phyloP scores from a whole-genome alignment of 1,140 invertebrate genomes.

The Trialeurodes vaporariorum region DNA sequence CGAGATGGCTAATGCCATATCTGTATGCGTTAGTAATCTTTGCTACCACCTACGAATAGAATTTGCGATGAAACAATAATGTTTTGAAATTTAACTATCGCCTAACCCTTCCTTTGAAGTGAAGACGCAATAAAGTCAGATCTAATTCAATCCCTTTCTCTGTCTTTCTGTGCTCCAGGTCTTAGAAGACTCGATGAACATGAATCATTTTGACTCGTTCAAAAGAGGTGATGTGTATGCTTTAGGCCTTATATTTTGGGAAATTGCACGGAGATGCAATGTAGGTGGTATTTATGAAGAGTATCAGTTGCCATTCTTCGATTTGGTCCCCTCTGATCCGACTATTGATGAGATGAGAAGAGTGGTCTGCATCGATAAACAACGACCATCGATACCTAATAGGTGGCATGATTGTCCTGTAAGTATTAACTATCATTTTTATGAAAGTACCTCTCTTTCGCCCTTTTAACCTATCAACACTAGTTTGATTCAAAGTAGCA shows the following conservation, averaged over 20 bases:
- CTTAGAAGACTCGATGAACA: conserved; percentile 47
- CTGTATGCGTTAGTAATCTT: too few relatives aligned
- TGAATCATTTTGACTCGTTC: conserved; percentile 77
- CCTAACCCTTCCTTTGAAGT: too few relatives aligned
- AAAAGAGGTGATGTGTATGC: conserved; percentile 84
- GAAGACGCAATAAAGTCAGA: too few relatives aligned
- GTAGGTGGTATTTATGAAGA: conserved; percentile 66
- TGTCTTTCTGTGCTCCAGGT: conserved; percentile 39
- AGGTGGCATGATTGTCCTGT: conserved; percentile 44
- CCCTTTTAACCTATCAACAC: too few relatives aligned
- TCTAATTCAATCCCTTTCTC: too few relatives aligned
- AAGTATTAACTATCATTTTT: conserved; percentile 12
- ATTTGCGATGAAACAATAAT: too few relatives aligned
- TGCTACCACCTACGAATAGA: too few relatives aligned
- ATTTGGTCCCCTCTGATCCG: conserved; percentile 77
- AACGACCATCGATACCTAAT: conserved; percentile 65
- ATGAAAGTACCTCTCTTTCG: not conserved
- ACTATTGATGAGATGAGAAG: conserved; percentile 90
- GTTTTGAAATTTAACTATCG: too few relatives aligned
- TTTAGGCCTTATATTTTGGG: conserved; percentile 85
- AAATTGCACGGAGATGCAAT: conserved; percentile 62
- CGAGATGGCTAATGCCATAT: too few relatives aligned
- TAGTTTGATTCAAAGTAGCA: too few relatives aligned
- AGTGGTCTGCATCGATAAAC: conserved; percentile 76
- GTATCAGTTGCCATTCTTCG: conserved; percentile 77